Base-by-base conservation (phyloP, 1,140 invertebrate species). In the Atta cephalotes region DNA sequence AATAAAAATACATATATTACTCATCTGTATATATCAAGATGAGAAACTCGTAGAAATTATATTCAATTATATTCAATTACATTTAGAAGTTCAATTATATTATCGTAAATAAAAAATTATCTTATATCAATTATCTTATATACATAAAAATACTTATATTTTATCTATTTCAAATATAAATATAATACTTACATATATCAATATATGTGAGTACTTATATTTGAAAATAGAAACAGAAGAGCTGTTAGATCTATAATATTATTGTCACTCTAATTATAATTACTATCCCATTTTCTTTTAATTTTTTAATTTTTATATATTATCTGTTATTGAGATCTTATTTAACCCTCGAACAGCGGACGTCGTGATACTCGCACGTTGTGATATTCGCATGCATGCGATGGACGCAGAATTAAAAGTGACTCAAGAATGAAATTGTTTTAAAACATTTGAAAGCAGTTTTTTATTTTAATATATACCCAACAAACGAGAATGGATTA, bases 81-180 rank as follows among this genome's bases (percentile, higher is more conserved):
- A 25, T 25, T 25, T 25, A 25, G 25, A 25, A 25, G 25, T 25
- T 25, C 25, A 25, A 25, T 60, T 62, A 10, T n/a, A 28, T 71
- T 81, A 35, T 6, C 12, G n/a, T 53, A 62, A 65, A 51, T 62
- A 45, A 63, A 31, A 4, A 31, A 39, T 68, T 68, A 78, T 28
- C 5, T 9, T 51, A 25, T 35, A 31, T 18, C 10, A 14, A 10
- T 25, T 25, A 25, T 25, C 25, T 25, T 25, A 25, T 25, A 25
- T 49, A 21, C 12, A 80, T 16, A 3, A 39, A 45, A 45, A 2
- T 45, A 45, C 2, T 45, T 45, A 45, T 12, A 45, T 45, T 9
- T 45, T 45, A 45, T 45, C 9, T 45, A 3, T 45, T 45, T 45
- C 4, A 53, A 72, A 49, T 49, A 62, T 25, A 56, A 53, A 25